phyloP scores from a whole-genome alignment of 2,113 vertebrate genomes.

The Hymenochirus boettgeri region DNA sequence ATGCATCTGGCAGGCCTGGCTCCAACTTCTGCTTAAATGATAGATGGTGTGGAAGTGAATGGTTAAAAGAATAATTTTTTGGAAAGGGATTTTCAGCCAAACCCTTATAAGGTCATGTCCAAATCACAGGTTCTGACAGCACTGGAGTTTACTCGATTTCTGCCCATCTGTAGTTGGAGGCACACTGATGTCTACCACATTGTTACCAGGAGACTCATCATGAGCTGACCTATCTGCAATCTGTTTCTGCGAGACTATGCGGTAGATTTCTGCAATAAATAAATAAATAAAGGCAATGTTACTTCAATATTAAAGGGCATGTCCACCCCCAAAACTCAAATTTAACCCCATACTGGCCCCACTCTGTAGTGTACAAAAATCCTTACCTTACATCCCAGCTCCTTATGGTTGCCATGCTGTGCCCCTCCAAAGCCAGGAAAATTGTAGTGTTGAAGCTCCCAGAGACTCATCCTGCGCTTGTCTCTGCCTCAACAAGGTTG shows the following conservation, averaged over 20 bases:
- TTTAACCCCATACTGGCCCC: too few relatives aligned
- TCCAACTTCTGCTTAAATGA: conserved; percentile 26
- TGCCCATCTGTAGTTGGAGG: conserved; percentile 90
- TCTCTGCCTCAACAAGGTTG: too few relatives aligned
- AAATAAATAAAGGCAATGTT: background rate
- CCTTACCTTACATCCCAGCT: too few relatives aligned
- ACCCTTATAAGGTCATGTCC: conserved; percentile 54
- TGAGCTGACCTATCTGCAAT: conserved; percentile 85
- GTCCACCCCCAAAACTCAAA: too few relatives aligned
- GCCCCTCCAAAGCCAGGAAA: too few relatives aligned
- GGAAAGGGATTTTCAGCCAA: conserved; percentile 56
- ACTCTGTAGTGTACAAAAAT: too few relatives aligned
- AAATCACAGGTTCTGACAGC: conserved; percentile 93
- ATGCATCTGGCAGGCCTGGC: background rate
- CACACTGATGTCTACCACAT: conserved; percentile 94
- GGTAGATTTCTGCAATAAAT: conserved; percentile 83
- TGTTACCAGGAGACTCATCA: conserved; percentile 93
- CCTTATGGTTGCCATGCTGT: too few relatives aligned
- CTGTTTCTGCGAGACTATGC: conserved; percentile 96
- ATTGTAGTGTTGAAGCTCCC: too few relatives aligned
- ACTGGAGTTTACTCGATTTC: conserved; percentile 89
- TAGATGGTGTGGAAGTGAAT: conserved; percentile 36
- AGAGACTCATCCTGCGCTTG: too few relatives aligned
- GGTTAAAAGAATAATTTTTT: conserved; percentile 44
- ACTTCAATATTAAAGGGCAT: too few relatives aligned